Percentiles rank a stretch among this genome's conserved stretches.
These are phyloP conservation scores for Bothrops jararaca DNA, from an alignment of 2,113 vertebrate genomes.

Conservation along the genomic window DNA sequence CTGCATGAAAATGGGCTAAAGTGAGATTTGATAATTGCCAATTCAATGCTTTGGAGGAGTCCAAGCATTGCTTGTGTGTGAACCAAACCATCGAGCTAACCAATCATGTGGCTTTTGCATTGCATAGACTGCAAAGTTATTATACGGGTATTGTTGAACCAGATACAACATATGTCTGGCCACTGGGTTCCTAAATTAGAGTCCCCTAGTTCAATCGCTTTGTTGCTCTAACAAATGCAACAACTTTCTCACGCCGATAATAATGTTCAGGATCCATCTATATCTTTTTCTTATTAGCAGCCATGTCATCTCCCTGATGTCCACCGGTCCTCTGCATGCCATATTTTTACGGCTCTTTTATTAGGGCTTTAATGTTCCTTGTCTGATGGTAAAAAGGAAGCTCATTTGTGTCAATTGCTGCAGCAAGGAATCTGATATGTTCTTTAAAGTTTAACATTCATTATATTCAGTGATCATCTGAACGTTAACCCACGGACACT, in stretches of 20 bases:
- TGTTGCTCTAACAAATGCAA: background rate
- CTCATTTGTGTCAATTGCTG: slow-evolving; percentile 21
- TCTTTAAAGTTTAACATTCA: slow-evolving; percentile 19
- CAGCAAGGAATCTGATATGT: slow-evolving; percentile 7
- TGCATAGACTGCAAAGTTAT: background rate
- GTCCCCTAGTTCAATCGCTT: background rate
- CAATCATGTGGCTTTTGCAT: background rate
- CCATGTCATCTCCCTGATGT: background rate
- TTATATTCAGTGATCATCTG: slow-evolving; percentile 1
- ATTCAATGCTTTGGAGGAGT: background rate
- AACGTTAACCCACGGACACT: slow-evolving; percentile 4
- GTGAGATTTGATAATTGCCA: background rate
- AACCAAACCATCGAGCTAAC: background rate
- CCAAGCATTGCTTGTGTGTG: background rate
- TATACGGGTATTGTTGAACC: background rate
- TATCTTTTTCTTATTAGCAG: background rate
- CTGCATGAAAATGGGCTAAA: background rate
- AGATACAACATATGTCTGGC: background rate
- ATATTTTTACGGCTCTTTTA: background rate
- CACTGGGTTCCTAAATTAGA: background rate
- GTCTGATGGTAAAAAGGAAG: background rate
- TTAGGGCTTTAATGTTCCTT: background rate
- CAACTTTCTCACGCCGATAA: background rate
- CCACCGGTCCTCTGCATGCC: background rate
- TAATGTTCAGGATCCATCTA: background rate